A percentile compares a stretch with the other conserved stretches of the same genome.
phyloP scores from a whole-genome alignment of 2,113 vertebrate genomes.

The Thunnus thynnus region DNA sequence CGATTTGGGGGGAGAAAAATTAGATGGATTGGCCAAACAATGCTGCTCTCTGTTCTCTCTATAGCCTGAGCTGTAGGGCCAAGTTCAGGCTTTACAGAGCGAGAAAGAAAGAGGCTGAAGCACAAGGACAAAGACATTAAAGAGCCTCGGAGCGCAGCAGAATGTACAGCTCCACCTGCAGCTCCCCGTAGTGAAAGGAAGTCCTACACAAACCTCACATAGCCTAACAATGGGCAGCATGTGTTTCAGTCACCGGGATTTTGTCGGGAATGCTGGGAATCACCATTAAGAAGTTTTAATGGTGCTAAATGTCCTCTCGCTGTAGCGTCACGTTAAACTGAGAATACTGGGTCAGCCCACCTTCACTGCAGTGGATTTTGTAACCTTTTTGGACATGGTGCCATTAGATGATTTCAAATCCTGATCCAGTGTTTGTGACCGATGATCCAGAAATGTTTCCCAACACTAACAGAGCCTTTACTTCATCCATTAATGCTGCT shows the following conservation, averaged over 20 bases:
- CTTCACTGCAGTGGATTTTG: background rate
- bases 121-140: background rate
- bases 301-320: background rate
- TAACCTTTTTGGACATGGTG: background rate
- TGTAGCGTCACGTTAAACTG: background rate
- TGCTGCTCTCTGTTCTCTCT: slow-evolving; percentile 64
- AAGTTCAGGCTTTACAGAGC: slow-evolving; percentile 24
- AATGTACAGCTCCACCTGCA: slow-evolving; percentile 34
- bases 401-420: slow-evolving; percentile 15
- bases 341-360: background rate
- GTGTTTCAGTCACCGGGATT: background rate
- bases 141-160: background rate
- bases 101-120: background rate
- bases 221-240: background rate
- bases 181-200: background rate
- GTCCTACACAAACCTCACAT: too few species aligned
- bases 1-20: slow-evolving; percentile 70
- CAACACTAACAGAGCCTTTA: slow-evolving; percentile 1
- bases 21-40: slow-evolving; percentile 78
- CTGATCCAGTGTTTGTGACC: slow-evolving; percentile 30
- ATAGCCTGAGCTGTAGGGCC: slow-evolving; percentile 44
- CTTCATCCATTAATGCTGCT: slow-evolving; percentile 14
- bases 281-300: background rate
- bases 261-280: background rate
- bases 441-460: slow-evolving; percentile 11